These are phyloP conservation scores for Hylia prasina DNA, from an alignment of 2,113 vertebrate genomes.

Conservation along the genomic window DNA sequence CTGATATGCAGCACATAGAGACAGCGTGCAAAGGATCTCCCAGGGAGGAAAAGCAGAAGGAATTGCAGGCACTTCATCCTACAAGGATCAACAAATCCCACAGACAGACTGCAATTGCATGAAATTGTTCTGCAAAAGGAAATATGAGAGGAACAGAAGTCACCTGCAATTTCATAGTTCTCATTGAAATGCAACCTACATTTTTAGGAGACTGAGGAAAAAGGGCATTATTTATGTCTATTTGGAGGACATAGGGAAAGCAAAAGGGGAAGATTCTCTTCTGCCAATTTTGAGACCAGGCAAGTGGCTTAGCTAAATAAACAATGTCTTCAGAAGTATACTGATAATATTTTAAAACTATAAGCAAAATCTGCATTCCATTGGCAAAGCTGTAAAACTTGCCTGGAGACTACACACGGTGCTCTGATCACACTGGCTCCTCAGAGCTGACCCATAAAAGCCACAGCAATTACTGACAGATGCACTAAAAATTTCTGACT, in stretches of 20 bases:
- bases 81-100: background rate
- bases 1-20: rapidly evolving
- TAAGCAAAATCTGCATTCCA: background rate
- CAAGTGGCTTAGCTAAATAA: background rate
- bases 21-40: background rate
- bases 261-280: background rate
- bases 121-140: background rate
- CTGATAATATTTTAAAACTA: background rate
- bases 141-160: background rate
- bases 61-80: background rate
- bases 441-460: background rate
- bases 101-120: background rate
- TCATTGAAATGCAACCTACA: background rate
- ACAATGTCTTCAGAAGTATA: background rate
- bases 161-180: background rate
- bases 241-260: background rate
- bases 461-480: background rate
- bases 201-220: background rate
- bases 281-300: background rate
- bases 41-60: background rate
- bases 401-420: background rate
- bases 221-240: background rate
- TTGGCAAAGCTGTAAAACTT: background rate
- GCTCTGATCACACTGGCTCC: constrained; percentile 8
- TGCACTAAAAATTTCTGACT: background rate